These are phyloP conservation scores for Crenuchus spilurus DNA, from an alignment of 2,797 vertebrate genomes.

Conservation along the genomic window DNA sequence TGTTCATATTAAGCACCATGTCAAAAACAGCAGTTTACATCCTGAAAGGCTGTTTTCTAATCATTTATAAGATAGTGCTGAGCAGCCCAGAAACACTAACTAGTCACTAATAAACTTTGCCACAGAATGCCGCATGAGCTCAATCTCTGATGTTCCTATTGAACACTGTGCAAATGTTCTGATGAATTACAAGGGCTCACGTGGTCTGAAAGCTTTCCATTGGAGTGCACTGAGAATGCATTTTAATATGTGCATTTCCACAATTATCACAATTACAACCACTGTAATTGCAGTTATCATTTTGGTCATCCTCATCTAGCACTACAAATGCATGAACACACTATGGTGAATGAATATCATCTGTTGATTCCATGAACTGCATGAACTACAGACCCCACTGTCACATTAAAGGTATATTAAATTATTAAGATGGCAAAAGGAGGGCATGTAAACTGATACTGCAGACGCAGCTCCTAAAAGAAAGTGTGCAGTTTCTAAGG, in stretches of 20 bases:
- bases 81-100: not conserved
- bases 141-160: not conserved
- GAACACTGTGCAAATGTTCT: not conserved
- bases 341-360: not conserved
- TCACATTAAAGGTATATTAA: constrained; percentile 45
- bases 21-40: too few relatives aligned
- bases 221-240: not conserved
- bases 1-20: too few relatives aligned
- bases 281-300: not conserved
- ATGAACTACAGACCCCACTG: constrained; percentile 2
- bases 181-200: not conserved
- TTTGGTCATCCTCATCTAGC: not conserved
- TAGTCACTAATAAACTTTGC: not conserved
- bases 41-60: too few relatives aligned
- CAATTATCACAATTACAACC: not conserved
- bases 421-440: constrained; percentile 46
- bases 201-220: not conserved
- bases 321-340: not conserved
- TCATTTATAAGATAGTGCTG: too few relatives aligned
- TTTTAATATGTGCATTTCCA: not conserved
- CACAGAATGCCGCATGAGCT: not conserved
- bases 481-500: constrained; percentile 3
- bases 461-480: not conserved
- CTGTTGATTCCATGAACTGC: not conserved
- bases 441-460: constrained; percentile 40